Evolutionary conservation across 2,113 vertebrate species (phyloP).

Genomic region (Sardina pilchardus): DNA sequence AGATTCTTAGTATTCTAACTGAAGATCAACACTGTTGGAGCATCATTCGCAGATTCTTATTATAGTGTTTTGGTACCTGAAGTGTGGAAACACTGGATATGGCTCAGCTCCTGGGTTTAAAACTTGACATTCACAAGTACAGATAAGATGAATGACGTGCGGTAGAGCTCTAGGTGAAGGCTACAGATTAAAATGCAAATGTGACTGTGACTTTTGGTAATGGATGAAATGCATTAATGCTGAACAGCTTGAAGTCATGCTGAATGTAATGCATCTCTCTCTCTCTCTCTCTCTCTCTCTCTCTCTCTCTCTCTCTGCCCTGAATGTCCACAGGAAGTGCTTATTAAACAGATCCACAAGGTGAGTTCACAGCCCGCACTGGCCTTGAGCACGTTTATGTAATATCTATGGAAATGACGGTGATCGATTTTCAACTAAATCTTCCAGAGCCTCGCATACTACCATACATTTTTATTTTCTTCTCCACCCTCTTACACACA

Average conservation of each 20-base stretch:
- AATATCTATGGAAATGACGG: background rate
- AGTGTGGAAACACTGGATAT: background rate
- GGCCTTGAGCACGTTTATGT: background rate
- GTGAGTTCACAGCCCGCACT: conserved; percentile 66
- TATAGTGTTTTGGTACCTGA: background rate
- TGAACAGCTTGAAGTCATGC: background rate
- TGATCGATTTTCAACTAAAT: background rate
- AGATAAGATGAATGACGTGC: background rate
- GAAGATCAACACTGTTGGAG: too few species aligned
- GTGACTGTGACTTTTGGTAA: background rate
- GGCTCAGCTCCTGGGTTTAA: background rate
- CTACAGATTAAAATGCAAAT: background rate
- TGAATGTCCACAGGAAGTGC: conserved; percentile 80
- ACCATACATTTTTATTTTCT: background rate
- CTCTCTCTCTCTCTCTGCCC: conserved; percentile 37
- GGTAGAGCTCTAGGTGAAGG: background rate
- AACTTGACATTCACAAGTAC: background rate
- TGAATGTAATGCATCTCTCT: background rate
- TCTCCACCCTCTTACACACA: background rate
- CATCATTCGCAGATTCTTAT: too few species aligned
- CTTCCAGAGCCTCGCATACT: background rate
- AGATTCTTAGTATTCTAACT: too few species aligned
- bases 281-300: conserved; percentile 16
- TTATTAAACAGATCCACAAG: conserved; percentile 99
- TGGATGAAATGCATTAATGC: background rate